Evolutionary conservation across 2,888 invertebrate genomes (phyloP).

Genomic region (Leistus spinibarbis): DNA sequence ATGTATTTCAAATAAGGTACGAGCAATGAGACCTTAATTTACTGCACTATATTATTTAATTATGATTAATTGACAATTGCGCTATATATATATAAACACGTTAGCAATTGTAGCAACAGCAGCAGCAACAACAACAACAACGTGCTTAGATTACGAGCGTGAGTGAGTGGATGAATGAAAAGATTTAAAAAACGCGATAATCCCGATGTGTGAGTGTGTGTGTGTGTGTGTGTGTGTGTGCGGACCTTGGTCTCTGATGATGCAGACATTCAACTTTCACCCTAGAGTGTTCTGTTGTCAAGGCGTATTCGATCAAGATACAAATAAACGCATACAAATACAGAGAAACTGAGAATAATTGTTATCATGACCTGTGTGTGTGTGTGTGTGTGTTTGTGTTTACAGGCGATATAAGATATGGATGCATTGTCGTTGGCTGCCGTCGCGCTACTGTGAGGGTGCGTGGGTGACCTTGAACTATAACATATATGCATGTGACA

Average conservation of each 20-base stretch:
- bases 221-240: neutral
- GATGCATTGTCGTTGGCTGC: constrained; percentile 22
- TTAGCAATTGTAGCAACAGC: no score
- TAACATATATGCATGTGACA: constrained; percentile 2
- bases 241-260: constrained; percentile 1
- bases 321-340: no score
- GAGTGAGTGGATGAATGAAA: neutral
- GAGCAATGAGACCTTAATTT: no score
- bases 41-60: no score
- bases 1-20: no score
- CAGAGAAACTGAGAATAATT: constrained; percentile 16
- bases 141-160: no score
- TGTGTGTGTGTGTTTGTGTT: constrained; percentile 13
- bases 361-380: neutral
- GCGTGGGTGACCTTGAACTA: constrained; percentile 31
- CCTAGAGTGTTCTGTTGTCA: constrained; percentile 12
- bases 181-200: neutral
- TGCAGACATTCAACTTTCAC: constrained; percentile 15
- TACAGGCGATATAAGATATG: constrained; percentile 27
- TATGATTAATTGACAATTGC: no score
- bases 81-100: no score
- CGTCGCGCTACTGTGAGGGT: constrained; percentile 16
- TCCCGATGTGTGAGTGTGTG: neutral
- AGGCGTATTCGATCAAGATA: constrained; percentile 18
- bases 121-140: no score